phyloP scores from a whole-genome alignment of 2,113 vertebrate species.

The Numenius arquata region DNA sequence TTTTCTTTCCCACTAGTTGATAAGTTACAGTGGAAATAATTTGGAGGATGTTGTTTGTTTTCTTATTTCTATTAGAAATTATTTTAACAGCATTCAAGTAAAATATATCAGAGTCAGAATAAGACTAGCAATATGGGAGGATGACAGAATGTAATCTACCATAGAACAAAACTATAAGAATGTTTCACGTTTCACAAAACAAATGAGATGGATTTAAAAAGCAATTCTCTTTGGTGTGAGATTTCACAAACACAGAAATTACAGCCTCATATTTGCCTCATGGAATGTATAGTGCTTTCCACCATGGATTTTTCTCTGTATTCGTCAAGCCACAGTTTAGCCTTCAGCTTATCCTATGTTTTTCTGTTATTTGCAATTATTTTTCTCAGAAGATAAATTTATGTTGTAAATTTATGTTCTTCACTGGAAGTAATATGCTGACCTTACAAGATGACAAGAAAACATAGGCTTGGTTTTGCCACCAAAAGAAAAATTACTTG shows the following conservation, averaged over 20 bases:
- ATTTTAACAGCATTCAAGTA: neutral
- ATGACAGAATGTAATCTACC: neutral
- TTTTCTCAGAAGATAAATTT: neutral
- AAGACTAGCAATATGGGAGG: neutral
- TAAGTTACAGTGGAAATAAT: neutral
- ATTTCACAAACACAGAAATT: constrained; percentile 7
- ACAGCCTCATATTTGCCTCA: neutral
- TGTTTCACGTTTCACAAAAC: neutral
- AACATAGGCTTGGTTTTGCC: neutral
- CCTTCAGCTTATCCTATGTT: neutral
- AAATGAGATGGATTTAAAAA: neutral
- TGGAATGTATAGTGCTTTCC: neutral
- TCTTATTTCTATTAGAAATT: neutral
- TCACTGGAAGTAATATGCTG: neutral
- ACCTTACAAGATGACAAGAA: neutral
- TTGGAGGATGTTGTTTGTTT: neutral
- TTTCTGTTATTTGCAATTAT: neutral
- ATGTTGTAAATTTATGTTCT: neutral
- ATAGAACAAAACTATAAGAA: neutral
- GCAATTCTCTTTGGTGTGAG: neutral
- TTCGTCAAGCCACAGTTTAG: neutral
- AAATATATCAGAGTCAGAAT: neutral
- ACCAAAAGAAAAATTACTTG: neutral
- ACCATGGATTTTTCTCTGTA: neutral
- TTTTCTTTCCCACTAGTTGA: neutral